These are phyloP conservation scores for Gymnocheta viridis DNA, from an alignment of 2,888 invertebrate genomes.

Conservation along the genomic window DNA sequence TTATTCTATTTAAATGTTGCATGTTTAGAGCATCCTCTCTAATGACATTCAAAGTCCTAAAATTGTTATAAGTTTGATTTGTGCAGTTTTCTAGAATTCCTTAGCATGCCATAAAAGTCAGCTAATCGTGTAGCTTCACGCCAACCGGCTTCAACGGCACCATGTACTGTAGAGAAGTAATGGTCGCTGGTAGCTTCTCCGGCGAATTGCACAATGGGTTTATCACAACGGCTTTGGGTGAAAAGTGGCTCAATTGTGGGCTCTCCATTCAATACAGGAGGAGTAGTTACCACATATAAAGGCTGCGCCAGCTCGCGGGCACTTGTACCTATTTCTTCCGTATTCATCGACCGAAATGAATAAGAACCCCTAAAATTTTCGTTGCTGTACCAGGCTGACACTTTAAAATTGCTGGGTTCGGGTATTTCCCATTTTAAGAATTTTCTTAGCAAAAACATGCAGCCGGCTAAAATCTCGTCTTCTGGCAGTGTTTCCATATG, in stretches of 20 bases:
- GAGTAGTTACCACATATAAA: constrained; percentile 78
- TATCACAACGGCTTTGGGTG: constrained; percentile 78
- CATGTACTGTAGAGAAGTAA: constrained; percentile 87
- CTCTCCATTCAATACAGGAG: constrained; percentile 76
- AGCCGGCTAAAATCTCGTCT: constrained; percentile 80
- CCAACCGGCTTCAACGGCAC: constrained; percentile 88
- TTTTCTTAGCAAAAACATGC: constrained; percentile 79
- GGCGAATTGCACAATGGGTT: constrained; percentile 86
- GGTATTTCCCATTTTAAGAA: constrained; percentile 80
- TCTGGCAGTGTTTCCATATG: constrained; percentile 85
- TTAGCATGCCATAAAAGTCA: constrained; percentile 75
- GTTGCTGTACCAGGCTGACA: constrained; percentile 87
- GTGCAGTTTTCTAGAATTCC: constrained; percentile 61
- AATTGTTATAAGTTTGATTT: constrained; percentile 78
- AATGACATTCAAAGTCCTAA: constrained; percentile 73
- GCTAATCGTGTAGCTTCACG: constrained; percentile 86
- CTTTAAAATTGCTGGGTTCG: constrained; percentile 75
- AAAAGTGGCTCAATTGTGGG: constrained; percentile 63
- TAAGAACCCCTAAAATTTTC: constrained; percentile 86
- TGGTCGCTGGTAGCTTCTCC: constrained; percentile 88
- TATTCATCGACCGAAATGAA: constrained; percentile 85
- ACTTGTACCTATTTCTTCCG: constrained; percentile 84
- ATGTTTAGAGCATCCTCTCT: constrained; percentile 48
- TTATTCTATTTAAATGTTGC: neutral
- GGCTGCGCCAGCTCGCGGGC: constrained; percentile 83